Evolutionary conservation across 2,888 invertebrate genomes (phyloP).

Genomic region (Euzetes globulus): DNA sequence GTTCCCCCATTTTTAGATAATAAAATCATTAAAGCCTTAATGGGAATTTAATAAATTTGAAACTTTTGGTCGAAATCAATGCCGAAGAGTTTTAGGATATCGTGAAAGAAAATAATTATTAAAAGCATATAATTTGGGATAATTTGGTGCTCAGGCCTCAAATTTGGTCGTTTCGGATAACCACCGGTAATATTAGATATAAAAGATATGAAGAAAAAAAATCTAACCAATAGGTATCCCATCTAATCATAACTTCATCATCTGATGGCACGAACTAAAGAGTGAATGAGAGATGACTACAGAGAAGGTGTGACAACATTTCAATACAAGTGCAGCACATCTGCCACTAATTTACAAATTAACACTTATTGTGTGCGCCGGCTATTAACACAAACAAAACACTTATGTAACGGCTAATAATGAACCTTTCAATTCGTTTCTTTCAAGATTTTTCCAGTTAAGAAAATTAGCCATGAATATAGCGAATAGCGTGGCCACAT

Average conservation of each 20-base stretch:
- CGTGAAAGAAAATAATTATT: too few species aligned
- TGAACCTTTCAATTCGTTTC: not conserved
- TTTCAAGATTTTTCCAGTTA: too few species aligned
- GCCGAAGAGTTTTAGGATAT: too few species aligned
- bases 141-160: too few species aligned
- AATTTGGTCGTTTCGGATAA: too few species aligned
- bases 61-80: too few species aligned
- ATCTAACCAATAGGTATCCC: not conserved
- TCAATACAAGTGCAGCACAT: not conserved
- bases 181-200: not conserved
- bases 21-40: too few species aligned
- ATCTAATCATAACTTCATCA: slow-evolving; percentile 27
- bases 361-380: slow-evolving; percentile 13
- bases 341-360: slow-evolving; percentile 30
- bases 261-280: slow-evolving; percentile 22
- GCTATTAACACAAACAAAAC: not conserved
- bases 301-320: slow-evolving; percentile 23
- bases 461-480: too few species aligned
- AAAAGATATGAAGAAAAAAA: not conserved
- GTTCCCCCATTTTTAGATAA: too few species aligned
- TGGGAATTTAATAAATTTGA: too few species aligned
- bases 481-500: too few species aligned
- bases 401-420: not conserved
- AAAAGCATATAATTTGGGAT: too few species aligned
- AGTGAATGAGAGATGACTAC: not conserved